phyloP scores from a whole-genome alignment of 2,797 vertebrate species.

The Knipowitschia caucasica region DNA sequence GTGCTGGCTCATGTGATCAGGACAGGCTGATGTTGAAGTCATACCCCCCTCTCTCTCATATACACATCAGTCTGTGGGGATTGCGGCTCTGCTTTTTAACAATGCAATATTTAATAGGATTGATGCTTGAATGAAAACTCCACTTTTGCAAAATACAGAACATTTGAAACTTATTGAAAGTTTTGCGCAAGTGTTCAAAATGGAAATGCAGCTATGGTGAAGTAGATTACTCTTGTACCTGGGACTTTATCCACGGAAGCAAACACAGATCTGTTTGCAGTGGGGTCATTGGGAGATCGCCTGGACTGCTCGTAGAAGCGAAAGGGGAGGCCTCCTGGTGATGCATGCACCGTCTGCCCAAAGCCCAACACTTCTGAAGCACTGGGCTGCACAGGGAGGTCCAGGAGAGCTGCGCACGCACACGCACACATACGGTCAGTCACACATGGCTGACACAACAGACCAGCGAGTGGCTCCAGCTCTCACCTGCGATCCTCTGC shows the following conservation, averaged over 20 bases:
- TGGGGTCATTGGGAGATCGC: slow-evolving; percentile 85
- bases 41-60: no score
- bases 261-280: slow-evolving; percentile 85
- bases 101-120: no score
- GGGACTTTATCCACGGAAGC: slow-evolving; percentile 96
- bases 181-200: background rate
- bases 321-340: slow-evolving; percentile 84
- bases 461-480: background rate
- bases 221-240: slow-evolving; percentile 66
- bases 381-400: slow-evolving; percentile 79
- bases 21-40: no score
- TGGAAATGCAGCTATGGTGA: no score
- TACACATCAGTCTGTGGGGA: no score
- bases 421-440: background rate
- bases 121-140: no score
- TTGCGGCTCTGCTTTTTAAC: no score
- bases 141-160: no score
- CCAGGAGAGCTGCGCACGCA: slow-evolving; percentile 45
- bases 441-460: background rate
- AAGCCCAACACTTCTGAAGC: slow-evolving; percentile 88
- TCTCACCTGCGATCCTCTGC: slow-evolving; percentile 93
- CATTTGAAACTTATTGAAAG: no score
- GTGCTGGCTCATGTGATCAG: no score
- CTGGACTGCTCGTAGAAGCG: slow-evolving; percentile 94
- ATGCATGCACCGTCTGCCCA: slow-evolving; percentile 74